phyloP scores from a whole-genome alignment of 2,797 vertebrate species.

The Enteromius paludinosus region DNA sequence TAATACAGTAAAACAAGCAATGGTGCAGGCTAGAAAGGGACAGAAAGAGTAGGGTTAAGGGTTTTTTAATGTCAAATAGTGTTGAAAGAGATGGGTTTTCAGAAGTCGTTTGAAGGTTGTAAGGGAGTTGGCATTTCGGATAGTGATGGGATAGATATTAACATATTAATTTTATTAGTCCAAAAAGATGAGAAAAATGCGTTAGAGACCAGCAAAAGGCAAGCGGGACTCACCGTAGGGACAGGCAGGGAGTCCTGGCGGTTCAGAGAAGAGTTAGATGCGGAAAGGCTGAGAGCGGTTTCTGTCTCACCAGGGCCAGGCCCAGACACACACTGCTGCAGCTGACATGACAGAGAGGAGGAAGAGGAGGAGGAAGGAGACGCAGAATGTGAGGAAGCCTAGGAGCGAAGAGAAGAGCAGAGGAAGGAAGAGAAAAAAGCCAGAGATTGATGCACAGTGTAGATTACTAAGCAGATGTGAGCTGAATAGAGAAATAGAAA shows the following conservation, averaged over 20 bases:
- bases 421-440: conserved; percentile 57
- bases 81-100: too few species aligned
- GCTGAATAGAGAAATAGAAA: conserved; percentile 11
- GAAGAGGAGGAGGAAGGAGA: conserved; percentile 84
- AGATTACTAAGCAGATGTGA: conserved; percentile 3
- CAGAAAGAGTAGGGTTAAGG: too few species aligned
- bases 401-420: conserved; percentile 56
- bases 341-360: conserved; percentile 88
- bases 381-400: conserved; percentile 63
- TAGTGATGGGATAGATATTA: too few species aligned
- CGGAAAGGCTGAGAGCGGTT: conserved; percentile 83
- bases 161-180: conserved; percentile 1
- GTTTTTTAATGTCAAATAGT: too few species aligned
- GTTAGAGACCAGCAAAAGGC: conserved; percentile 15
- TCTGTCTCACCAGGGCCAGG: conserved; percentile 77
- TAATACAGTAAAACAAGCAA: too few species aligned
- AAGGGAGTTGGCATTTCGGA: too few species aligned
- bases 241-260: conserved; percentile 84
- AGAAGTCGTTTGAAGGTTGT: too few species aligned
- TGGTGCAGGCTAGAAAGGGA: too few species aligned
- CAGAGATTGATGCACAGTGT: conserved; percentile 43
- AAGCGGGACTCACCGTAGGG: conserved; percentile 83
- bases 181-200: background rate
- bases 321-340: conserved; percentile 83
- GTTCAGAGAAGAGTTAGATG: conserved; percentile 91